Conservation (phyloP, 1,140 invertebrate genomes). For the Drosophila navojoa region DNA sequence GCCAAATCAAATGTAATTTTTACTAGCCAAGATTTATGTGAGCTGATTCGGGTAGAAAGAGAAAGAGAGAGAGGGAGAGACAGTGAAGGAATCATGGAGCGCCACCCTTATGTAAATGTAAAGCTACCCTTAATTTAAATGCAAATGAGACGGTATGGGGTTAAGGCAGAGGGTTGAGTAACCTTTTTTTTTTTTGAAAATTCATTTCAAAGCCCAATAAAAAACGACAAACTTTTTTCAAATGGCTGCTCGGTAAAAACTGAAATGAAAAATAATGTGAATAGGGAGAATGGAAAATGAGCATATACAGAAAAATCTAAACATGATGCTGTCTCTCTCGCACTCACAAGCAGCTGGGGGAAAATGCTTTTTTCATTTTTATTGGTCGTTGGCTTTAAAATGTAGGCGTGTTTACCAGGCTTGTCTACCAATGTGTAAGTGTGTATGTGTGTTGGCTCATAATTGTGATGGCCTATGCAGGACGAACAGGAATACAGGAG, state of each 20-base stretch:
- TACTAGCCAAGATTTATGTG: conserved; percentile 70
- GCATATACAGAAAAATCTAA: conserved; percentile 25
- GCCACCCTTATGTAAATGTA: conserved; percentile 41
- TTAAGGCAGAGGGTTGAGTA: conserved; percentile 12
- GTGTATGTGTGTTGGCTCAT: conserved; percentile 27
- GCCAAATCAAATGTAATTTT: conserved; percentile 74
- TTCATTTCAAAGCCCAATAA: conserved; percentile 11
- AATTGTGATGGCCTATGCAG: conserved; percentile 49
- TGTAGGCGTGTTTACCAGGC: conserved; percentile 51
- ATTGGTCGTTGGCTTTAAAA: conserved; percentile 51
- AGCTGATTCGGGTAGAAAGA: conserved; percentile 40
- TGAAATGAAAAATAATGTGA: background rate
- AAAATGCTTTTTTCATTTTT: conserved; percentile 46
- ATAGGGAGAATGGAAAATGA: conserved; percentile 2
- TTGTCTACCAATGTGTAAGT: conserved; percentile 6
- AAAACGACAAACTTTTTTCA: conserved; percentile 25
- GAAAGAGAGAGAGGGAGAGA: background rate
- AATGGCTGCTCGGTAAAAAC: conserved; percentile 43
- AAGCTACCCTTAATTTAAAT: conserved; percentile 63
- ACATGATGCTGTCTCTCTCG: conserved; percentile 3
- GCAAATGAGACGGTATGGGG: conserved; percentile 50
- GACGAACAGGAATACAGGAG: background rate
- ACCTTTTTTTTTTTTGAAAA: background rate
- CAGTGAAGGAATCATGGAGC: background rate
- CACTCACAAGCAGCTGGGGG: conserved; percentile 2